These are phyloP conservation scores for Smutsia gigantea DNA, from an alignment of 2,797 vertebrate species.

Conservation along the genomic window DNA sequence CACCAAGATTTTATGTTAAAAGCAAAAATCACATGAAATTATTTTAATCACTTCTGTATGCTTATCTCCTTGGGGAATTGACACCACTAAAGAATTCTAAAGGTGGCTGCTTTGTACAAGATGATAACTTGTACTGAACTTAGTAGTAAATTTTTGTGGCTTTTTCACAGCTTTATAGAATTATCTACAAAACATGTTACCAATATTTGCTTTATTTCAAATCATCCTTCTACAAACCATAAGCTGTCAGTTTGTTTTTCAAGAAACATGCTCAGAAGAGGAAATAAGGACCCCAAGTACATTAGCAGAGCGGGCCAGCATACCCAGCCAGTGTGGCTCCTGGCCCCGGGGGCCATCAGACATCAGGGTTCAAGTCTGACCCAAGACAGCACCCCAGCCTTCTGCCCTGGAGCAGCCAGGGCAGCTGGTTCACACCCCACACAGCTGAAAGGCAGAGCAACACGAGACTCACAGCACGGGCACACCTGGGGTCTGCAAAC, in stretches of 20 bases:
- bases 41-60: conserved; percentile 1
- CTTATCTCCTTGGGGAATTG: not conserved
- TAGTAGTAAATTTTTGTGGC: not conserved
- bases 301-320: not conserved
- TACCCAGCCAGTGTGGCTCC: not conserved
- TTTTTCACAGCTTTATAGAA: not conserved
- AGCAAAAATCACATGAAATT: not conserved
- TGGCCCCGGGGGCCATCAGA: not conserved
- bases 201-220: conserved; percentile 21
- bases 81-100: not conserved
- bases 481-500: not conserved
- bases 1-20: conserved; percentile 32
- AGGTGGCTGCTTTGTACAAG: not conserved
- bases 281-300: not conserved
- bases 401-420: fast-evolving
- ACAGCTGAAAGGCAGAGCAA: not conserved
- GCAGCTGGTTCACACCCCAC: not conserved
- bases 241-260: not conserved
- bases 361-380: not conserved
- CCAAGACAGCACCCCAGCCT: not conserved
- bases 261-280: conserved; percentile 32
- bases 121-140: not conserved
- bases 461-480: not conserved
- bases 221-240: conserved; percentile 24
- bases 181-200: not conserved